Base-by-base conservation (phyloP, 2,113 vertebrate species). In the Syrrhaptes paradoxus region DNA sequence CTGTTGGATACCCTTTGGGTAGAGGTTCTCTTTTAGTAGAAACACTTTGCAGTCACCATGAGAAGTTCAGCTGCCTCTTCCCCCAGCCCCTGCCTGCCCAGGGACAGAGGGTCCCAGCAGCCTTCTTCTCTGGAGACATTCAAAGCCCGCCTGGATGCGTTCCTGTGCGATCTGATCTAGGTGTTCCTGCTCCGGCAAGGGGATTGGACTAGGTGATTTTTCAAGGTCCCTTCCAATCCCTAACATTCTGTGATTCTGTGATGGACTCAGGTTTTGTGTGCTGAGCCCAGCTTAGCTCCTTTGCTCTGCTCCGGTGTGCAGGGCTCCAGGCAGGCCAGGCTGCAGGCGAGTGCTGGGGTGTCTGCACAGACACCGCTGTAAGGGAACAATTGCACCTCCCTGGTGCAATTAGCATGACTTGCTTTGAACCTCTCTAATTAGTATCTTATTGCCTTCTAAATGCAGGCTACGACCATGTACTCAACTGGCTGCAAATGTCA, bases 401-500 rank as follows among this genome's bases (percentile, higher is more conserved):
- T 38, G 46, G 29, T 70, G 82, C 36, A 58, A 20, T 89, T 62
- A 82, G 8, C 1, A 6, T 62, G 41, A 29, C 31, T 62, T 67
- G 52, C 14, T 66, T 2, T 29, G 34, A 83, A 51, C 26, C 29
- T 55, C 13, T 36, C 10, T 65, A 43, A 73, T 88, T 55, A 71
- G 10, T 28, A 8, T 61, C 32, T 32, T 17, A 6, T 2, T 59
- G 43, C 28, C 7, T 51, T 7, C n/a, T 29, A 43, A 48, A 48
- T 29, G n/a, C 32, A 22, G 38, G 17, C 81, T 57, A 11, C 6
- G 8, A 32, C 58, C 28, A 4, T 43, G 25, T 11, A 4, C 19
- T 48, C 2, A 2, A 10, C 13, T 0, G 4, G 6, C 80, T 84
- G 48, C 43, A 36, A n/a, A 15, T 1, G 2, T 41, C 34, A 7